phyloP scores from a whole-genome alignment of 2,113 vertebrate species.

The Vombatus ursinus region DNA sequence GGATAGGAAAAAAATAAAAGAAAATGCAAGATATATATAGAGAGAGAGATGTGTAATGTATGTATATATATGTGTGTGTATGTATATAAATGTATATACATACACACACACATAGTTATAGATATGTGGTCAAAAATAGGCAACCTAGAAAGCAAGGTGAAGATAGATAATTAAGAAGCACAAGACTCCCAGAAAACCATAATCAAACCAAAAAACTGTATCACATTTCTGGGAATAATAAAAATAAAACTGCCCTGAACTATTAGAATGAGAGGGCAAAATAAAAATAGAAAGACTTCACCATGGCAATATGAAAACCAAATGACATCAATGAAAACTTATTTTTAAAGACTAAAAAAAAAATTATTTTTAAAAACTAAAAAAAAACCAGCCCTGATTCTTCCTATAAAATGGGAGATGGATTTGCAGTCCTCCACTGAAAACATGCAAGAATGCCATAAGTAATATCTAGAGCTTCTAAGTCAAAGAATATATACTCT shows the following conservation, averaged over 20 bases:
- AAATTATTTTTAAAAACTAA: too few relatives aligned
- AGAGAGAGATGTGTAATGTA: too few relatives aligned
- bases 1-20: not conserved
- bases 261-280: not conserved
- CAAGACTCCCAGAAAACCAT: not conserved
- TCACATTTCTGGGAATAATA: not conserved
- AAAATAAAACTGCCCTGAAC: not conserved
- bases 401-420: not conserved
- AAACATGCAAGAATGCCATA: not conserved
- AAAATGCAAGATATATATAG: not conserved
- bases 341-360: not conserved
- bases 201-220: not conserved
- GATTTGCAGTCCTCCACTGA: not conserved
- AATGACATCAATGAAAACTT: not conserved
- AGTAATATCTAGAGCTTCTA: not conserved
- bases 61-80: too few relatives aligned
- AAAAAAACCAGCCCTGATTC: not conserved
- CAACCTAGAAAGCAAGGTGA: not conserved
- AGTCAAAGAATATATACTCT: not conserved
- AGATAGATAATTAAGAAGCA: not conserved
- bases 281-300: not conserved
- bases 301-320: not conserved
- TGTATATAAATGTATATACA: too few relatives aligned
- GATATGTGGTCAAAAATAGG: not conserved
- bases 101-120: too few relatives aligned